These are phyloP conservation scores for Neuroscelio doddi DNA, from an alignment of 2,888 invertebrate species.

Conservation along the genomic window DNA sequence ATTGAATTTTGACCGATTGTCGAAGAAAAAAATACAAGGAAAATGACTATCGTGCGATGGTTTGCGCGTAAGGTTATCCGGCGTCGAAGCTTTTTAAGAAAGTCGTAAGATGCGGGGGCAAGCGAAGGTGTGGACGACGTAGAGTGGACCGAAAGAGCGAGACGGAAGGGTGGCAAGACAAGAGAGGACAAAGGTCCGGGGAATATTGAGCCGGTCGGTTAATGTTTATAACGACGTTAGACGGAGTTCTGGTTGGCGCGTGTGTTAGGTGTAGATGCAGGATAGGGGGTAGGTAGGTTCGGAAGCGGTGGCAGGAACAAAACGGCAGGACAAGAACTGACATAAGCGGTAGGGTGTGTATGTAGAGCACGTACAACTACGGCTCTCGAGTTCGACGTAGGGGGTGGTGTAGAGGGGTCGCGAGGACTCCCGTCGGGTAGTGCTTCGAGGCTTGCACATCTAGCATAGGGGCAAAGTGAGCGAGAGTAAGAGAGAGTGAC, in stretches of 20 bases:
- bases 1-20: no score
- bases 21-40: no score
- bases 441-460: slow-evolving; percentile 20
- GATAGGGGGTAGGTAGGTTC: slow-evolving; percentile 48
- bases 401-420: slow-evolving; percentile 53
- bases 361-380: slow-evolving; percentile 71
- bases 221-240: slow-evolving; percentile 72
- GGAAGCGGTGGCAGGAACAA: slow-evolving; percentile 14
- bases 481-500: slow-evolving; percentile 34
- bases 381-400: slow-evolving; percentile 66
- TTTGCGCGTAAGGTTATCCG: no score
- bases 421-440: slow-evolving; percentile 52
- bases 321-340: slow-evolving; percentile 59
- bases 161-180: slow-evolving; percentile 31
- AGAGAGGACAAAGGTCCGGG: slow-evolving; percentile 61
- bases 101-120: not conserved
- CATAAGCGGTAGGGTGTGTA: slow-evolving; percentile 66
- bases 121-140: slow-evolving; percentile 42
- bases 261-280: slow-evolving; percentile 55
- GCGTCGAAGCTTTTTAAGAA: no score
- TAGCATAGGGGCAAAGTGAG: slow-evolving; percentile 32
- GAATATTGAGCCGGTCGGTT: slow-evolving; percentile 71
- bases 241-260: slow-evolving; percentile 54
- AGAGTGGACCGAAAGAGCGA: slow-evolving; percentile 20
- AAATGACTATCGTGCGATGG: no score